phyloP scores from a whole-genome alignment of 2,113 vertebrate genomes.

The Pungitius pungitius region DNA sequence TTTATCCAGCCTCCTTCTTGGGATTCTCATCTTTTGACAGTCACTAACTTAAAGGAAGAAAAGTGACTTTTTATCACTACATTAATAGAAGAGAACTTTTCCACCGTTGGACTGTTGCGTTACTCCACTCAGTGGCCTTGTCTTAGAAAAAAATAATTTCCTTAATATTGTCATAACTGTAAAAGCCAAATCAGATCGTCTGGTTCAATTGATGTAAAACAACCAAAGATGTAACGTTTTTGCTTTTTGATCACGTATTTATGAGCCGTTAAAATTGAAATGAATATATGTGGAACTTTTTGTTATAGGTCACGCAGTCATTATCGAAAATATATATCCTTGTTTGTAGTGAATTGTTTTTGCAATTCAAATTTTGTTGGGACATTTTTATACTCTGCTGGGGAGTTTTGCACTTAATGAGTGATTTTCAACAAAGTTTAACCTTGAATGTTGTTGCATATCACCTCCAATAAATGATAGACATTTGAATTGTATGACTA shows the following conservation, averaged over 20 bases:
- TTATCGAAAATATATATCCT: background rate
- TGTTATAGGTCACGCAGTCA: slow-evolving; percentile 1
- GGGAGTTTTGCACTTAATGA: slow-evolving; percentile 24
- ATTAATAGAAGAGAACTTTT: slow-evolving; percentile 7
- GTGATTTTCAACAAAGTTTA: no score
- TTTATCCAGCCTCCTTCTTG: background rate
- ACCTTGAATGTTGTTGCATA: background rate
- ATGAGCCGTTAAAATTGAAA: slow-evolving; percentile 4
- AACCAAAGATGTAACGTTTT: background rate
- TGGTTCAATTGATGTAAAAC: background rate
- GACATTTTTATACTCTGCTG: slow-evolving; percentile 1
- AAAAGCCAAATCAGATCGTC: slow-evolving; percentile 4
- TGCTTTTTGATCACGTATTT: background rate
- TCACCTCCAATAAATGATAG: no score
- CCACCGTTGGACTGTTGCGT: slow-evolving; percentile 3
- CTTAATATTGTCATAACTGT: background rate
- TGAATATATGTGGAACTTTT: background rate
- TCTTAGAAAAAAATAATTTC: background rate
- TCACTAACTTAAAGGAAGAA: background rate
- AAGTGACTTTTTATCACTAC: slow-evolving; percentile 43
- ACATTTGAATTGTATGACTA: background rate
- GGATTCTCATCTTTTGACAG: background rate
- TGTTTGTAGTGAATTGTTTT: slow-evolving; percentile 3
- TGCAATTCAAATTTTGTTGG: slow-evolving; percentile 13
- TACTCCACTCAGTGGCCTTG: background rate